Conservation (phyloP, 2,113 vertebrate species). For the Dermatemys mawii region DNA sequence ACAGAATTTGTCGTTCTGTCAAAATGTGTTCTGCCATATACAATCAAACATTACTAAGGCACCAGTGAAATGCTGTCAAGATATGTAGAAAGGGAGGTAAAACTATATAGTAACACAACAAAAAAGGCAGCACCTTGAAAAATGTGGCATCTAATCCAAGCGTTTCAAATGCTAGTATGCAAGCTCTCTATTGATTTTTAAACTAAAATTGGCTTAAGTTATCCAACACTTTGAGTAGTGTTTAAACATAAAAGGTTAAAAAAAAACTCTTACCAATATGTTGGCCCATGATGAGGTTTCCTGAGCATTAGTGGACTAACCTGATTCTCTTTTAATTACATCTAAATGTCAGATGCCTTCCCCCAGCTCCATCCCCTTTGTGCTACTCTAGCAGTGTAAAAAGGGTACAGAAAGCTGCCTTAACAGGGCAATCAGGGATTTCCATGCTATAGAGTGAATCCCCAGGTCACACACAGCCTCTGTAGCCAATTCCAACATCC, state of each 20-base stretch:
- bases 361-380: not conserved
- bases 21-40: not conserved
- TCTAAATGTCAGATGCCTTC: not conserved
- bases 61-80: not conserved
- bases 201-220: not conserved
- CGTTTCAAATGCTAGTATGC: not conserved
- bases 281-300: not conserved
- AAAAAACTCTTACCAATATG: not conserved
- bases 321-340: not conserved
- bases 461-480: not conserved
- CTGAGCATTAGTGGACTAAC: not conserved
- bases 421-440: not conserved
- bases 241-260: fast-evolving
- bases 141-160: not conserved
- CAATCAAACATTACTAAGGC: not conserved
- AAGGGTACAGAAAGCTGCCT: not conserved
- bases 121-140: not conserved
- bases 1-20: not conserved
- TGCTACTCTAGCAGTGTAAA: not conserved
- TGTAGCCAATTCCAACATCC: not conserved
- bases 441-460: not conserved
- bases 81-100: not conserved
- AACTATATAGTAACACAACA: not conserved
- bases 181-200: not conserved
- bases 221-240: not conserved